These are phyloP conservation scores for Epicauta chinensis DNA, from an alignment of 1,140 invertebrate species.

Conservation along the genomic window DNA sequence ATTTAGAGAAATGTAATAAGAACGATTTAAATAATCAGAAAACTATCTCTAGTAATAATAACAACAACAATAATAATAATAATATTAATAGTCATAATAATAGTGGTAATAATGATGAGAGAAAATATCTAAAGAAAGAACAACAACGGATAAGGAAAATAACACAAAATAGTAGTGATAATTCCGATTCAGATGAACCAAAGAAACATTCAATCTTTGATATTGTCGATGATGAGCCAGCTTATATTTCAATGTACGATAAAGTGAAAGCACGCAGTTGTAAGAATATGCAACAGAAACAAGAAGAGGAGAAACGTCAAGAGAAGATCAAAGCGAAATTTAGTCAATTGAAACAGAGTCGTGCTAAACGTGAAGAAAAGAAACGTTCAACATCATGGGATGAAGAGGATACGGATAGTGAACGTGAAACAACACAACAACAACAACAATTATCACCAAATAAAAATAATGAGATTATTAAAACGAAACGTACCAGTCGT, in stretches of 20 bases:
- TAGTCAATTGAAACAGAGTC: conserved; percentile 77
- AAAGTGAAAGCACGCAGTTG: conserved; percentile 94
- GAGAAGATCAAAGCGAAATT: conserved; percentile 85
- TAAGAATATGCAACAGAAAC: conserved; percentile 78
- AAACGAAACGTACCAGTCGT: conserved; percentile 38
- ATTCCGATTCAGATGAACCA: conserved; percentile 66
- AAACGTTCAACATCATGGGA: conserved; percentile 82
- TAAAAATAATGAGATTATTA: conserved; percentile 39
- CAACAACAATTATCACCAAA: too few relatives aligned
- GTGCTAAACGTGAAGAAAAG: conserved; percentile 78
- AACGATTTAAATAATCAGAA: conserved; percentile 12
- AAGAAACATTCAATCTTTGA: conserved; percentile 91
- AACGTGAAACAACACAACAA: conserved; percentile 23
- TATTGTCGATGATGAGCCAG: conserved; percentile 81
- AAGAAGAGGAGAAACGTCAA: conserved; percentile 81
- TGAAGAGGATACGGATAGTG: conserved; percentile 62
- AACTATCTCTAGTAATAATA: too few relatives aligned
- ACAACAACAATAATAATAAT: conserved; percentile 14
- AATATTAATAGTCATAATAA: conserved; percentile 22
- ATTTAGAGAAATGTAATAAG: conserved; percentile 24
- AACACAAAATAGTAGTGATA: conserved; percentile 50
- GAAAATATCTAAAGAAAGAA: conserved; percentile 41
- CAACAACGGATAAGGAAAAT: conserved; percentile 47
- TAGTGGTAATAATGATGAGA: conserved; percentile 20
- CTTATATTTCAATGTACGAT: conserved; percentile 97